Evolutionary conservation across 2,888 invertebrate species (phyloP).

Genomic region (Metellina segmentata): DNA sequence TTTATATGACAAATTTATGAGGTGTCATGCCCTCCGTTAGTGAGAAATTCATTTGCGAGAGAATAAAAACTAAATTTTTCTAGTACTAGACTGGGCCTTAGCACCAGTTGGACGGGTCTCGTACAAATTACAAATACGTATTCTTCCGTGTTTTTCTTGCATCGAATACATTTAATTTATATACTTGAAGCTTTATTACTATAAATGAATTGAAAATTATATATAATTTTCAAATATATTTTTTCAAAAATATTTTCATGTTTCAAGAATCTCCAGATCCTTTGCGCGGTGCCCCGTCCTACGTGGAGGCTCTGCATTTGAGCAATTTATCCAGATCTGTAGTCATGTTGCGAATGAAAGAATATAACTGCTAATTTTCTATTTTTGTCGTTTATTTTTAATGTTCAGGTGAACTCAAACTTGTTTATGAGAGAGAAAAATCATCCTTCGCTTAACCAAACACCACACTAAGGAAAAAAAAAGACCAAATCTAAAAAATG

Average conservation of each 20-base stretch:
- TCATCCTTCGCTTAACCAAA: too few relatives aligned
- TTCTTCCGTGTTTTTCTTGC: too few relatives aligned
- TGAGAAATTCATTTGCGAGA: not conserved
- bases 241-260: not conserved
- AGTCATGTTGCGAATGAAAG: not conserved
- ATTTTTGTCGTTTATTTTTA: not conserved
- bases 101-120: too few relatives aligned
- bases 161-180: too few relatives aligned
- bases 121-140: too few relatives aligned
- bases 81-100: too few relatives aligned
- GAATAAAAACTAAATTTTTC: too few relatives aligned
- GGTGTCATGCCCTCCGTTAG: not conserved
- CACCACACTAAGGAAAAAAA: too few relatives aligned
- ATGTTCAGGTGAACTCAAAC: not conserved
- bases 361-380: not conserved
- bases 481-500: too few relatives aligned
- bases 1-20: not conserved
- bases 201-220: too few relatives aligned
- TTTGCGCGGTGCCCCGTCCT: not conserved
- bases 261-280: not conserved
- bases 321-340: not conserved
- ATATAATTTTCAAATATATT: too few relatives aligned
- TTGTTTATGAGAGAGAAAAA: not conserved
- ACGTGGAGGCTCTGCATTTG: not conserved
- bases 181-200: too few relatives aligned